Base-by-base conservation (phyloP, 1,140 invertebrate genomes). In the Drosophila sulfurigaster region DNA sequence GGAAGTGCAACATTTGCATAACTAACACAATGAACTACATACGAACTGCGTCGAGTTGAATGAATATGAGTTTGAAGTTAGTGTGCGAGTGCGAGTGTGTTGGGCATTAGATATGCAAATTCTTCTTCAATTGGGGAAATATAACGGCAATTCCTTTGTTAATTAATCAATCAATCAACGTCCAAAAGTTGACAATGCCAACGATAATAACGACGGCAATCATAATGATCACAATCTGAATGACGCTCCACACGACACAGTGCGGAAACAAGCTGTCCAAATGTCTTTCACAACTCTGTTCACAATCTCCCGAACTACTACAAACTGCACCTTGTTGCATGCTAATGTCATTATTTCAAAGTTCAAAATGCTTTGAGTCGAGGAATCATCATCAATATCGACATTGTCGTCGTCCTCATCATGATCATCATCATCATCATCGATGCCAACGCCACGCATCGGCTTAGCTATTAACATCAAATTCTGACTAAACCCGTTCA, bases 101-200 rank as follows among this genome's bases (percentile, higher is more conserved):
- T 35, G 25, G 25, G 43, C 63, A 73, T 88, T 80, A 82, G 78
- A 78, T 70, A 87, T 87, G 83, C 74, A 88, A 88, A 88, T 88
- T 74, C 32, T 58, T 51, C 45, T 25, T 43, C 38, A 85, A 82
- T 87, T 81, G 79, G 75, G 79, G 79, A 72, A 72, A 28, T 38
- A 72, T 91, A 90, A 90, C 86, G 86, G 86, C 86, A 78, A 56
- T 79, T 71, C 79, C 70, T 86, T 90, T 89, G 86, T 90, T 82
- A 89, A 90, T 90, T 90, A 90, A 90, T 90, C 86, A 90, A 90
- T 90, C 86, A 90, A 90, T 90, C 87, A 86, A 81, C 76, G 56
- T 69, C 59, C 58, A 52, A 70, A 70, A 72, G 67, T 48, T 60
- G 63, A 65, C 59, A 41, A 73, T 59, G 64, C 43, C 68, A 48